Evolutionary conservation across 2,113 vertebrate genomes (phyloP), one percentile per base, ranked within the genome.

Genomic region (Garra rufa): DNA sequence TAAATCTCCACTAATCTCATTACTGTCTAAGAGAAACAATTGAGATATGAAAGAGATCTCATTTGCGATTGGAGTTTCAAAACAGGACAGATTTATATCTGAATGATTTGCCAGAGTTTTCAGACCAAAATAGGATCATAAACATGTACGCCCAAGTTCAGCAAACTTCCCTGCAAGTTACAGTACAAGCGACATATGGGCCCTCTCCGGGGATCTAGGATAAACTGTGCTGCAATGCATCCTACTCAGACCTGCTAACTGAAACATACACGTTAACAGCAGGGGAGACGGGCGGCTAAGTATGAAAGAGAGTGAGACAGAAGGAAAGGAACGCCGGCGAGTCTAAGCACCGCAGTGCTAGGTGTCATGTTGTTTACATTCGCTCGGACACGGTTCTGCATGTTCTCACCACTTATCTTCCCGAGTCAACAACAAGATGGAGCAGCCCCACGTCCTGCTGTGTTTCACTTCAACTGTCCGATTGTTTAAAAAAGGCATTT

Each of bases 241-340:
- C 83, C 83, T 81, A 79, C 87, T 84, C 87, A 86, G 82, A 82
- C 87, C 85, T 63, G 75, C 83, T 83, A 83, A 85, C 83, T 85
- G 83, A 88, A 83, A 88, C 85, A 85, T 87, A 85, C 84, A 86
- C 52, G 61, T 63, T 80, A 74, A 71, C 87, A 88, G 80, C 78
- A 77, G 84, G 82, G 26, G 82, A 85, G 77, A 59, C 1, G 2
- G 81, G 28, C 26, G 44, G 52, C n/a, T 41, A 24, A 10, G 30
- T 34, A 46, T 17, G 65, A 83, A 26, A 61, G 50, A 70, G 65
- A 76, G 76, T 8, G 19, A 80, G 41, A 52, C 46, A 63, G 38
- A 80, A 65, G 41, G 61, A 65, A 26, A 21, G 24, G 70, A 43
- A 78, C 46, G 41, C n/a, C 44, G 48, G 46, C 3, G 1, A 75